A percentile compares a stretch with the other conserved stretches of the same genome.
Evolutionary conservation across 2,797 vertebrate species (phyloP).

Genomic region (Ambastaia sidthimunki): DNA sequence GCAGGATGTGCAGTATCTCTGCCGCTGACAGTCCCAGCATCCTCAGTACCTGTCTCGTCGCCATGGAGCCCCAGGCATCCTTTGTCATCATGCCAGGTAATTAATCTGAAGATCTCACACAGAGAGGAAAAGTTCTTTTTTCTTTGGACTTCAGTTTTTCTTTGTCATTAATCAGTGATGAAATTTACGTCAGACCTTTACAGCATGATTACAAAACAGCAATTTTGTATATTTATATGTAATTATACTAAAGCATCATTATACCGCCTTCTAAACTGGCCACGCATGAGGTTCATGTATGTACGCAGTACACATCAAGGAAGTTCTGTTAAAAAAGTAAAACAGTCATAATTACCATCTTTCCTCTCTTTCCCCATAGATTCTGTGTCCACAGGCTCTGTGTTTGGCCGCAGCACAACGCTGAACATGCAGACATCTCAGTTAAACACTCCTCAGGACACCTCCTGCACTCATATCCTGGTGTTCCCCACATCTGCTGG

Average conservation of each 20-base stretch:
- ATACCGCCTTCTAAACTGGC: not conserved
- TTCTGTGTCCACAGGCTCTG: conserved; percentile 95
- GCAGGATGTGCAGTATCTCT: conserved; percentile 98
- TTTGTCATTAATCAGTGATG: not conserved
- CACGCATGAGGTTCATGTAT: not conserved
- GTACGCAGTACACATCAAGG: not conserved
- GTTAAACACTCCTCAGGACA: conserved; percentile 97
- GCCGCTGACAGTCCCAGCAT: conserved; percentile 97
- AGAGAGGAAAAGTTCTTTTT: not conserved
- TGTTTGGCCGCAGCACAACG: conserved; percentile 97
- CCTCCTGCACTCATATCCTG: conserved; percentile 97
- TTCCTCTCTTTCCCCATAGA: conserved; percentile 71
- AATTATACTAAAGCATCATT: too few relatives aligned
- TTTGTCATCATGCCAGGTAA: conserved; percentile 99
- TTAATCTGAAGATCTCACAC: conserved; percentile 34
- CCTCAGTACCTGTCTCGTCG: conserved; percentile 96
- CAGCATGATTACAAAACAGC: not conserved
- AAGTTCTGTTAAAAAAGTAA: not conserved
- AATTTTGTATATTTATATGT: not conserved
- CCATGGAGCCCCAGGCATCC: conserved; percentile 97
- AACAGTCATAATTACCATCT: not conserved
- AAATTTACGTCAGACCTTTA: not conserved
- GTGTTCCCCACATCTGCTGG: conserved; percentile 97
- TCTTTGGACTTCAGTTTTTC: not conserved
- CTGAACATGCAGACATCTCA: conserved; percentile 97